Evolutionary conservation across 2,888 invertebrate genomes (phyloP), one percentile per base, ranked within the genome.

Genomic region (Helobdella robusta): DNA sequence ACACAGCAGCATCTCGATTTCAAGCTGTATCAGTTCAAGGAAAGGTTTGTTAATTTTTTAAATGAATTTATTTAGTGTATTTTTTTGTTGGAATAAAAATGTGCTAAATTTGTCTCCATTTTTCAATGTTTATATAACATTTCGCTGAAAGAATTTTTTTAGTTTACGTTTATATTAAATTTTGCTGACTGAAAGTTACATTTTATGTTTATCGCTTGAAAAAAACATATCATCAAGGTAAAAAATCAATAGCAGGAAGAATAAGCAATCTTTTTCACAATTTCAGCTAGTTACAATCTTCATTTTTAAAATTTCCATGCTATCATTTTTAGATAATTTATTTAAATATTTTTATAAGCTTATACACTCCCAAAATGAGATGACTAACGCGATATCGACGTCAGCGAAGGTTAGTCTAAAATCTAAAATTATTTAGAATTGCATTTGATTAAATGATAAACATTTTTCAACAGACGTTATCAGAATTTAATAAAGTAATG

Each of bases 341-440:
- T 32, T 15, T 8, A 28, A 30, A 20, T 34, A 67, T 61, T 48
- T 30, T 59, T 74, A 72, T 34, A 71, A 80, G 81, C 84, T 88
- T 23, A 91, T 93, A 88, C 87, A 88, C 23, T 89, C 92, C 0
- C 92, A 91, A 79, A 84, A 87, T 70, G 89, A 89, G 36, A 83
- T 93, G 76, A 88, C 91, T 0, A 86, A 86, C 67, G 90, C 91
- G 0, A 90, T 93, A 89, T 86, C 87, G 8, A 86, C 88, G 0
- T 89, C 92, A 0, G 86, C 91, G 0, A 87, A 89, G 74, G 81
- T 80, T 74, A 64, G 65, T 64, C 5, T n/a, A n/a, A n/a, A n/a
- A n/a, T n/a, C n/a, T n/a, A n/a, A n/a, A 56, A 25, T 11, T 25
- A 56, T n/a, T 5, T 20, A 25, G 8, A n/a, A 5, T 54, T 56